phyloP scores from a whole-genome alignment of 2,888 invertebrate species.

The Steinernema carpocapsae region DNA sequence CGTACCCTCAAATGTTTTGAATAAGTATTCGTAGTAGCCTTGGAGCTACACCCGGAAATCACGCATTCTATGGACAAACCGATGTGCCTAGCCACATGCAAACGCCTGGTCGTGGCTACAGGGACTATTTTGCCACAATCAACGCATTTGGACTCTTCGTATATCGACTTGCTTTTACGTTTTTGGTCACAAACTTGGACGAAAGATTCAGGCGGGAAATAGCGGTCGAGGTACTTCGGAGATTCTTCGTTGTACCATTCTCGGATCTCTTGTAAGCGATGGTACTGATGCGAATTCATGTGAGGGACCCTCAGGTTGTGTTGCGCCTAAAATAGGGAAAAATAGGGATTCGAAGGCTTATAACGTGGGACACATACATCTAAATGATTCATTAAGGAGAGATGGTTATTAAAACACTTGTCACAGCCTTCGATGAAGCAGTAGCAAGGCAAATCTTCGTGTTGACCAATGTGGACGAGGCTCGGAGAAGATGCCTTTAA shows the following conservation, averaged over 20 bases:
- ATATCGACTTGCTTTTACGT: neutral
- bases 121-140: neutral
- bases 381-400: neutral
- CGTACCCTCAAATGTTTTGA: neutral
- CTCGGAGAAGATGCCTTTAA: neutral
- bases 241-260: neutral
- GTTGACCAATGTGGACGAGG: neutral
- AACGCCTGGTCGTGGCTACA: neutral
- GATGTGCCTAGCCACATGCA: neutral
- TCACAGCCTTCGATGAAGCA: slow-evolving; percentile 9
- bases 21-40: neutral
- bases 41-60: neutral
- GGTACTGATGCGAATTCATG: neutral
- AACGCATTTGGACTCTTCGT: neutral
- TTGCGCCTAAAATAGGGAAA: too few species aligned
- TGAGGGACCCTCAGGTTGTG: too few species aligned
- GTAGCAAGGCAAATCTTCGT: neutral
- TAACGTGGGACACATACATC: neutral
- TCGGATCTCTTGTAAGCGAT: too few species aligned
- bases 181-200: neutral
- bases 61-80: neutral
- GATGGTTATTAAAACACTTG: neutral
- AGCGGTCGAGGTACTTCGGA: neutral
- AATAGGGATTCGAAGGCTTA: too few species aligned
- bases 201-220: slow-evolving; percentile 26